Percentiles rank a stretch among this genome's conserved stretches.
Conservation (phyloP, 2,888 invertebrate species). For the Cremastinae sp. region DNA sequence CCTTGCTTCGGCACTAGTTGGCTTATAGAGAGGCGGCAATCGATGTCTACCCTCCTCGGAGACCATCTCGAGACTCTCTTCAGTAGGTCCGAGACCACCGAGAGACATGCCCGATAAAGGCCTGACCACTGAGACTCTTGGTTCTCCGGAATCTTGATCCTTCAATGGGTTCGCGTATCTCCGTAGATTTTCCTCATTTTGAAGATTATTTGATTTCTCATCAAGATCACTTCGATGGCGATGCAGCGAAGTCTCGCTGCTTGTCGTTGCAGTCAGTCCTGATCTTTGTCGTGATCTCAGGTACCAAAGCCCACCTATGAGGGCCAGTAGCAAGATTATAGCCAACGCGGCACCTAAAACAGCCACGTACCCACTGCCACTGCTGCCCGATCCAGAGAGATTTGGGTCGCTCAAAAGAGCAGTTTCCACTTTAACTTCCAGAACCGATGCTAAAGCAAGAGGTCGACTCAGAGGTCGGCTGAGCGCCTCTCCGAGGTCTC, state of each 20-base stretch:
- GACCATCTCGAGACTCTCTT: slow-evolving; percentile 85
- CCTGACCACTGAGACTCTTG: slow-evolving; percentile 81
- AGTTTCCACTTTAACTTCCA: slow-evolving; percentile 90
- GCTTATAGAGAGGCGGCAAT: slow-evolving; percentile 86
- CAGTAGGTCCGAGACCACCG: slow-evolving; percentile 80
- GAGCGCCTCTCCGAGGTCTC: slow-evolving; percentile 90
- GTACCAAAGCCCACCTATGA: slow-evolving; percentile 76
- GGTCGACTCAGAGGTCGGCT: slow-evolving; percentile 82
- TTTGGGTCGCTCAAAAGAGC: slow-evolving; percentile 82
- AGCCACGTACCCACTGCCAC: slow-evolving; percentile 72
- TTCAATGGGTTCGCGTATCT: slow-evolving; percentile 91
- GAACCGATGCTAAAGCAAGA: slow-evolving; percentile 86
- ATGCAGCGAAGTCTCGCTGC: slow-evolving; percentile 77
- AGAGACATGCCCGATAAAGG: slow-evolving; percentile 80
- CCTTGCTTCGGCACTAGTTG: slow-evolving; percentile 91
- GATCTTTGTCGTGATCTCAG: slow-evolving; percentile 72
- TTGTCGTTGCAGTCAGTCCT: slow-evolving; percentile 77
- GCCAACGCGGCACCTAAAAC: slow-evolving; percentile 75
- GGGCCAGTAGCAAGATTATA: slow-evolving; percentile 71
- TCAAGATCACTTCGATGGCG: slow-evolving; percentile 85
- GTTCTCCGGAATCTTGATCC: slow-evolving; percentile 82
- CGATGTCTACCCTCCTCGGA: slow-evolving; percentile 82
- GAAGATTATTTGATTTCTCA: slow-evolving; percentile 94
- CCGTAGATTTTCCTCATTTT: slow-evolving; percentile 94
- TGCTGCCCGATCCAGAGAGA: slow-evolving; percentile 60